Percentiles rank a stretch among this genome's conserved stretches.
These are phyloP conservation scores for Dastarcus helophoroides DNA, from an alignment of 2,888 invertebrate species.

Conservation along the genomic window DNA sequence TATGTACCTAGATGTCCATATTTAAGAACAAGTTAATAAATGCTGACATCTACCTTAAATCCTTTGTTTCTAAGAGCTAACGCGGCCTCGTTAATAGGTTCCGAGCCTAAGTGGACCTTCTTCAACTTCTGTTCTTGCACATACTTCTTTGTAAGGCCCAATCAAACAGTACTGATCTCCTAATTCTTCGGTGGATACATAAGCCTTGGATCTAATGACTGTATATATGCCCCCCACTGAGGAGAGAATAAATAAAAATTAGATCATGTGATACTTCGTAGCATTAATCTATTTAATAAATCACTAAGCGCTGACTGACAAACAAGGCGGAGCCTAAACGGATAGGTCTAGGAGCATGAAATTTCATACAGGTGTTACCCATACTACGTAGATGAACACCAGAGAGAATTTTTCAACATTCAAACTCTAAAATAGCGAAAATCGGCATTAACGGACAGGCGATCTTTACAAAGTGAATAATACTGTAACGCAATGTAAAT, in stretches of 20 bases:
- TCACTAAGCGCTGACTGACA: too few species aligned
- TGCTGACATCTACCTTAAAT: constrained; percentile 55
- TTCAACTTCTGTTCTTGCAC: constrained; percentile 92
- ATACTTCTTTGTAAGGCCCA: constrained; percentile 89
- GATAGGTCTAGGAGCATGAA: too few species aligned
- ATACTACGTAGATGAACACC: too few species aligned
- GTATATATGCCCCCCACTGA: constrained; percentile 98
- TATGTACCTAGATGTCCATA: constrained; percentile 54
- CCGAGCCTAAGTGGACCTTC: constrained; percentile 72
- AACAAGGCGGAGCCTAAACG: too few species aligned
- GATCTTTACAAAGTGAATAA: too few species aligned
- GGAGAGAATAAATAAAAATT: too few species aligned
- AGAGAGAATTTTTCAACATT: too few species aligned
- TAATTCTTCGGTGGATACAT: constrained; percentile 92
- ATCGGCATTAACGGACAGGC: too few species aligned
- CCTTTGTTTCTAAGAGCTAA: constrained; percentile 71
- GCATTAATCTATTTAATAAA: too few species aligned
- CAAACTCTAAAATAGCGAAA: too few species aligned
- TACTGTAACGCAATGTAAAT: too few species aligned
- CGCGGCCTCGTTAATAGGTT: constrained; percentile 64
- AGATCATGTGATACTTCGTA: constrained; percentile 2
- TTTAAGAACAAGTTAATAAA: constrained; percentile 2
- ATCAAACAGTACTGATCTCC: constrained; percentile 95
- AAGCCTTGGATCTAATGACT: constrained; percentile 95
- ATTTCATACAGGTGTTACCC: too few species aligned